Conservation (phyloP, 2,113 vertebrate genomes). For the Leucosticte australis region DNA sequence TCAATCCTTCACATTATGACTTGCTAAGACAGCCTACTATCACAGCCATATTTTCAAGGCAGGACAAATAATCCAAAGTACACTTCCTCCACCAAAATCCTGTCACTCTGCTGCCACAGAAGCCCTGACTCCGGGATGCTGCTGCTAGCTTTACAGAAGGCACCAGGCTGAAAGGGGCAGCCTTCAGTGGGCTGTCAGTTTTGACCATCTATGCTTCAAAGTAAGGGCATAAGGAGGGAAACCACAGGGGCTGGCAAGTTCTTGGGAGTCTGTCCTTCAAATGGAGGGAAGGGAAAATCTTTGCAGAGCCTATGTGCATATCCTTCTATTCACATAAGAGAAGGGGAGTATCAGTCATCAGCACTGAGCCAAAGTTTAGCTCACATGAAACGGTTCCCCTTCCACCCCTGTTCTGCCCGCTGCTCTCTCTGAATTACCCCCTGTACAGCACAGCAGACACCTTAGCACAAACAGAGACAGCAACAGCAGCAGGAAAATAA, state of each 20-base stretch:
- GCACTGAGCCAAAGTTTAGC: not conserved
- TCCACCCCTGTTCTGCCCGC: not conserved
- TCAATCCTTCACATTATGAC: not conserved
- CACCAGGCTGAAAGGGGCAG: not conserved
- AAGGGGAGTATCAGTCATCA: not conserved
- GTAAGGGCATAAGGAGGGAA: not conserved
- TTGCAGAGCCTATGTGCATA: not conserved
- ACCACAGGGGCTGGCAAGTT: not conserved
- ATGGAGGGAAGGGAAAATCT: not conserved
- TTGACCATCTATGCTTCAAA: not conserved
- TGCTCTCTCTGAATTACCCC: not conserved
- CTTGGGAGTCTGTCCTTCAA: not conserved
- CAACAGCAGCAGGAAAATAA: not conserved
- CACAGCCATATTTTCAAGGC: not conserved
- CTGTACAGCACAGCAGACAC: not conserved
- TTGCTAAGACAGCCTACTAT: not conserved
- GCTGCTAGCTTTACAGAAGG: not conserved
- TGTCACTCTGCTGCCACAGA: not conserved
- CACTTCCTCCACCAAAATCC: not conserved
- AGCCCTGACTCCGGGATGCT: not conserved
- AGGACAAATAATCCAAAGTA: not conserved
- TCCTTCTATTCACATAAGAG: not conserved
- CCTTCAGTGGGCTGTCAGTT: not conserved
- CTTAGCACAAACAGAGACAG: not conserved
- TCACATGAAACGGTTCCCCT: fast-evolving